Percentiles rank a stretch among this genome's conserved stretches.
phyloP scores from a whole-genome alignment of 2,888 invertebrate species.

The Gisinianus flammeolus region DNA sequence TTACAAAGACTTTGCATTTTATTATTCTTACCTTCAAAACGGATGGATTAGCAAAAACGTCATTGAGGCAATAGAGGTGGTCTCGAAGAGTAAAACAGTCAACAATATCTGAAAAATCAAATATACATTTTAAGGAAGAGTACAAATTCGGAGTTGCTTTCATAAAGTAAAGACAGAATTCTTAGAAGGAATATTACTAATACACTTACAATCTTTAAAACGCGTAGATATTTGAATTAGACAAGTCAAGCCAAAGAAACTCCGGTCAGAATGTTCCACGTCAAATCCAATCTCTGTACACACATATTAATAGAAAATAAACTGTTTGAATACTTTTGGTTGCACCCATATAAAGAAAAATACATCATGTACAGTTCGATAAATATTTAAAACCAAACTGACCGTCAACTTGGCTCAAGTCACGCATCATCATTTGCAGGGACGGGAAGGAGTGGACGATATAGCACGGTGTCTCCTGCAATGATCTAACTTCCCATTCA shows the following conservation, averaged over 20 bases:
- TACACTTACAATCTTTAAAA: not conserved
- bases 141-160: no score
- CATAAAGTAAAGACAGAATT: no score
- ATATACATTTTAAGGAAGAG: no score
- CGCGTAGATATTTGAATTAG: constrained; percentile 67
- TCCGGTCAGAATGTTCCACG: constrained; percentile 64
- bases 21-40: constrained; percentile 63
- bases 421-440: constrained; percentile 66
- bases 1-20: no score
- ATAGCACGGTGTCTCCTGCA: not conserved
- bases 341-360: not conserved
- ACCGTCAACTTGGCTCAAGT: constrained; percentile 65
- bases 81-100: constrained; percentile 66
- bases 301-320: constrained; percentile 51
- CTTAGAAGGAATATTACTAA: no score
- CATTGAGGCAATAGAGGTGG: constrained; percentile 65
- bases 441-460: not conserved
- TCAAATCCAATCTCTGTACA: constrained; percentile 86
- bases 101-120: no score
- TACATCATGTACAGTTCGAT: not conserved
- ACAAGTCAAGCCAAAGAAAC: constrained; percentile 67
- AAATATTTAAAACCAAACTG: not conserved
- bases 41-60: constrained; percentile 66
- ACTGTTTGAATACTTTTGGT: not conserved
- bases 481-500: not conserved